These are phyloP conservation scores for Zingel zingel DNA, from an alignment of 2,113 vertebrate species.

Conservation along the genomic window DNA sequence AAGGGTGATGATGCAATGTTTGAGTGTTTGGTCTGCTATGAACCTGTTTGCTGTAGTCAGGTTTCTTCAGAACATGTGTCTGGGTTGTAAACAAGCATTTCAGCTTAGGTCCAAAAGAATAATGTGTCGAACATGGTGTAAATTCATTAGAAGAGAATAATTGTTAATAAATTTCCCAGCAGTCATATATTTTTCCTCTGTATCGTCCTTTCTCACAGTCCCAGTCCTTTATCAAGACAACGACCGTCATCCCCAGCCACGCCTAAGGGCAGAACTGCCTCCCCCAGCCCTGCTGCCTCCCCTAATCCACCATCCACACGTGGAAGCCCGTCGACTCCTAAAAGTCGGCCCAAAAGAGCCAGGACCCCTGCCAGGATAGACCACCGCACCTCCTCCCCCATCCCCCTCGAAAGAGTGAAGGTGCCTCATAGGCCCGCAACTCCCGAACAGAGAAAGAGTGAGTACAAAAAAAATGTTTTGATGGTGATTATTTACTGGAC, in stretches of 20 bases:
- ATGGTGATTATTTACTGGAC: not conserved
- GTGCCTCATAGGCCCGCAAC: slow-evolving; percentile 67
- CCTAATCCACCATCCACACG: slow-evolving; percentile 84
- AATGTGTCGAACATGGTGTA: not conserved
- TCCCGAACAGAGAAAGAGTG: slow-evolving; percentile 75
- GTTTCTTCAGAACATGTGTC: slow-evolving; percentile 19
- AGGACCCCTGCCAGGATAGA: slow-evolving; percentile 76
- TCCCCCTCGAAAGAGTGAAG: slow-evolving; percentile 77
- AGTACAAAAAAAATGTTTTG: slow-evolving; percentile 34
- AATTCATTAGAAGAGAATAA: not conserved
- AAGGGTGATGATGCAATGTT: slow-evolving; percentile 53
- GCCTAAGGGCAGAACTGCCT: slow-evolving; percentile 84
- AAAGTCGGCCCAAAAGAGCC: slow-evolving; percentile 86
- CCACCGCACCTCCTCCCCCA: slow-evolving; percentile 77
- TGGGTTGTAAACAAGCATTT: slow-evolving; percentile 10
- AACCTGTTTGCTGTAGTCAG: slow-evolving; percentile 14
- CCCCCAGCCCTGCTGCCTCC: slow-evolving; percentile 85
- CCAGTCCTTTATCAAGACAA: slow-evolving; percentile 88
- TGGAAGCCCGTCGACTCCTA: slow-evolving; percentile 85
- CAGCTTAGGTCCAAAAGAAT: not conserved
- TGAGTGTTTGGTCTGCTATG: slow-evolving; percentile 35
- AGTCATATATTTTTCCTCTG: not conserved
- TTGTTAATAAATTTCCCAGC: not conserved
- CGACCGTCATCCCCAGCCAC: slow-evolving; percentile 87
- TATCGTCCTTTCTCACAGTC: slow-evolving; percentile 58